Percentiles rank a stretch among this genome's conserved stretches.
phyloP scores from a whole-genome alignment of 2,888 invertebrate genomes.

The Calliopum simillimum region DNA sequence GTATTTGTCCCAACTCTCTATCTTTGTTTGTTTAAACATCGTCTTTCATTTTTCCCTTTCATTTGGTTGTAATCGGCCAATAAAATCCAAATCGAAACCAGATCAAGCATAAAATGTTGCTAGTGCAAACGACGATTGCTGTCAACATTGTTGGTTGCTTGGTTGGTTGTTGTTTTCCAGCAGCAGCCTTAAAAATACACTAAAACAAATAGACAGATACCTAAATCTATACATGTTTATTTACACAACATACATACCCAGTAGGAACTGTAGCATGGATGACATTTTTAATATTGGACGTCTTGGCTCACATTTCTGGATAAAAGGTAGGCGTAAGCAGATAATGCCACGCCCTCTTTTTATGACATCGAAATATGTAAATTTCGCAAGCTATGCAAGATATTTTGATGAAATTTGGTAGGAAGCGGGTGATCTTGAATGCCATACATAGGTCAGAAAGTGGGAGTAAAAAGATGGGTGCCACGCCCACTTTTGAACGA shows the following conservation, averaged over 20 bases:
- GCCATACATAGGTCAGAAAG: too few relatives aligned
- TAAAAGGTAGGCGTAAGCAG: too few relatives aligned
- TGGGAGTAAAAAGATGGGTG: too few relatives aligned
- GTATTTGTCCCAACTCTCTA: not conserved
- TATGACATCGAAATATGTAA: too few relatives aligned
- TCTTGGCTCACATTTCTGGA: too few relatives aligned
- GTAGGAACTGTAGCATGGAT: not conserved
- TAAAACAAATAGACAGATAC: too few relatives aligned
- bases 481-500: too few relatives aligned
- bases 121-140: not conserved
- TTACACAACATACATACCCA: not conserved
- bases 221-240: not conserved
- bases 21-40: not conserved
- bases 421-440: too few relatives aligned
- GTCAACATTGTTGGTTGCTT: constrained; percentile 14
- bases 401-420: too few relatives aligned
- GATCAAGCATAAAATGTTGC: constrained; percentile 20
- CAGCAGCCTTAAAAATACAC: too few relatives aligned
- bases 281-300: not conserved
- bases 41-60: constrained; percentile 20
- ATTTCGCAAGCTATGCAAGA: too few relatives aligned
- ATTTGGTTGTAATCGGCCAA: constrained; percentile 27
- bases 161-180: not conserved
- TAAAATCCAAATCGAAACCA: constrained; percentile 26
- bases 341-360: too few relatives aligned